Base-by-base conservation (phyloP, 1,140 invertebrate species). In the Planococcus citri region DNA sequence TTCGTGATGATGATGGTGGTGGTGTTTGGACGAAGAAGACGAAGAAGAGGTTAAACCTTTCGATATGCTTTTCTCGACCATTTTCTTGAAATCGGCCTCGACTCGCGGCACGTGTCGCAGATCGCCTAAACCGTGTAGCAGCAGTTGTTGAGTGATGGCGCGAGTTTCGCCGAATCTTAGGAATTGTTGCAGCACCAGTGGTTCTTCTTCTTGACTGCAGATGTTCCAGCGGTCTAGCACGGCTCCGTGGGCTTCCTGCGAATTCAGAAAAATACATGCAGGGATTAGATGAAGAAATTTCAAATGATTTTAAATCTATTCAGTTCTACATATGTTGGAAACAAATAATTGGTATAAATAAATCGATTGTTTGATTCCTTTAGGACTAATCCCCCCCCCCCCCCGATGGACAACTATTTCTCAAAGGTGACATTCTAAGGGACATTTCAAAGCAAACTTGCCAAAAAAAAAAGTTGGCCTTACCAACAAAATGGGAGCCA, bases 161-260 rank as follows among this genome's bases (percentile, higher is more conserved):
- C 88, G 84, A 70, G 90, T 93, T 80, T 91, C 89, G 69, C 86
- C 87, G 78, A 92, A 92, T 73, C 89, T 82, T 69, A 92, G 83
- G 81, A 92, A 92, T 82, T 92, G 90, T 79, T 92, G 89, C 64
- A 93, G 80, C 68, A 92, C 88, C 74, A 92, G 82, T 74, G 88
- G 86, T 78, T 93, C 91, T 81, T 92, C 90, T 77, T 92, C 90
- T 76, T 87, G 83, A 74, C 85, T 88, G 75, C 88, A 88, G 77
- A 92, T 86, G 73, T 84, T 87, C 90, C 90, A 93, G 80, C 87
- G 85, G 79, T 91, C 87, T 76, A 92, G 81, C 72, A 88, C 82
- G 75, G 81, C 85, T 76, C 82, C 85, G 73, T 85, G 83, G 76
- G 82, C 80, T 78, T 87, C 83, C 86, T 87, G 79, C 1, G 78